Evolutionary conservation across 2,888 invertebrate species (phyloP).

Genomic region (Philhelius pedissequus): DNA sequence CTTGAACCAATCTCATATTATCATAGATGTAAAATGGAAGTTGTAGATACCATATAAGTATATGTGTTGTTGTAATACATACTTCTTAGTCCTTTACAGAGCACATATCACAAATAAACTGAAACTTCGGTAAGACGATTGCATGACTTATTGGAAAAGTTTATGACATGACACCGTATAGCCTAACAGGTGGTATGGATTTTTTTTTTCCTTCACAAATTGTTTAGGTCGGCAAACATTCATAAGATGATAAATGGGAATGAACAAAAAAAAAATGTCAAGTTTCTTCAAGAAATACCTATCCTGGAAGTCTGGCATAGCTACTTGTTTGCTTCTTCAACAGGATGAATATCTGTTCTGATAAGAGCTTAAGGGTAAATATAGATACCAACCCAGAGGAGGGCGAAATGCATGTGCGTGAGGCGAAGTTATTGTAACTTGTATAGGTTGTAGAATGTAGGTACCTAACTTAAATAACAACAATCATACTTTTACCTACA

Average conservation of each 20-base stretch:
- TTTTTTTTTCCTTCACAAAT: slow-evolving; percentile 26
- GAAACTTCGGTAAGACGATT: slow-evolving; percentile 43
- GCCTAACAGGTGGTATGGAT: slow-evolving; percentile 43
- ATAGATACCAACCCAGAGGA: too few species aligned
- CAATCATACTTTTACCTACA: too few species aligned
- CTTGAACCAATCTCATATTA: not conserved
- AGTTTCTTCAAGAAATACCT: not conserved
- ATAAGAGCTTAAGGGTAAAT: not conserved
- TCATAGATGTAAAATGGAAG: not conserved
- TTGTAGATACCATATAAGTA: not conserved
- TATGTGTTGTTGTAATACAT: not conserved
- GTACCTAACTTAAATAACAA: too few species aligned
- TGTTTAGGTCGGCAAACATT: not conserved
- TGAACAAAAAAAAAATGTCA: not conserved
- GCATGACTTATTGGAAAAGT: slow-evolving; percentile 62
- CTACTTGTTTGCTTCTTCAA: not conserved
- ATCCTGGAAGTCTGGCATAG: not conserved
- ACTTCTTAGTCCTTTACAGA: not conserved
- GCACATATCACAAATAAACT: slow-evolving; percentile 22
- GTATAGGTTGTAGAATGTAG: too few species aligned
- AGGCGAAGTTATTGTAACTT: too few species aligned
- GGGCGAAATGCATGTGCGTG: too few species aligned
- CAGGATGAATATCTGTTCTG: not conserved
- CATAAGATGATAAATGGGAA: slow-evolving; percentile 29
- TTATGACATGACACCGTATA: slow-evolving; percentile 49